These are phyloP conservation scores for Zapus hudsonius DNA, from an alignment of 2,113 vertebrate species.

Conservation along the genomic window DNA sequence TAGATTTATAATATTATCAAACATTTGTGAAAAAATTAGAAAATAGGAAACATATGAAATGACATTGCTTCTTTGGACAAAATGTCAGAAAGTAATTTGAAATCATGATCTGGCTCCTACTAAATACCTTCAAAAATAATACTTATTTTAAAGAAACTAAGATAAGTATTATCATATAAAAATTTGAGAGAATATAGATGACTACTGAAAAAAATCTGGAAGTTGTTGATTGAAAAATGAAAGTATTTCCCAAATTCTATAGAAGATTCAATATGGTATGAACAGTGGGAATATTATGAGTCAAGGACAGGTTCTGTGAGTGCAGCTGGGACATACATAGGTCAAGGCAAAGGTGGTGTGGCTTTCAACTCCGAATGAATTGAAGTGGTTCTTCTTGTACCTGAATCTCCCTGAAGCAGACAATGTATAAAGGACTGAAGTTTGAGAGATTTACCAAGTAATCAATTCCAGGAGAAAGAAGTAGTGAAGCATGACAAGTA, in stretches of 20 bases:
- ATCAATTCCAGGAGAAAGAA: neutral
- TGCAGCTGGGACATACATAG: neutral
- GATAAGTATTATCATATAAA: neutral
- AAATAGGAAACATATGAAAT: neutral
- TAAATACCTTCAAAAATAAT: neutral
- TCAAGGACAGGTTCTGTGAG: neutral
- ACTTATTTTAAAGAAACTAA: neutral
- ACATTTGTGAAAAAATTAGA: neutral
- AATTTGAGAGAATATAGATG: neutral
- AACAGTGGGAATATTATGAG: neutral
- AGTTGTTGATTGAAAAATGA: neutral
- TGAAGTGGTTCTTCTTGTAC: neutral
- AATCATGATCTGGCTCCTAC: neutral
- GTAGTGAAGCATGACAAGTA: neutral
- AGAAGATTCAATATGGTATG: slow-evolving; percentile 12
- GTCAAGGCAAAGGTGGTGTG: neutral
- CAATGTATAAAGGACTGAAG: neutral
- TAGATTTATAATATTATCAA: neutral
- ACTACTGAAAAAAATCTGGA: neutral
- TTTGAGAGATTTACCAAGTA: neutral
- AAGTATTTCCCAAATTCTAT: neutral
- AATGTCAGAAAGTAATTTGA: neutral
- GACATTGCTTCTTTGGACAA: neutral
- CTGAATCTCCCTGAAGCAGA: neutral
- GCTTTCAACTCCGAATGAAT: neutral